phyloP scores from a whole-genome alignment of 2,113 vertebrate genomes.

The Plotosus lineatus region DNA sequence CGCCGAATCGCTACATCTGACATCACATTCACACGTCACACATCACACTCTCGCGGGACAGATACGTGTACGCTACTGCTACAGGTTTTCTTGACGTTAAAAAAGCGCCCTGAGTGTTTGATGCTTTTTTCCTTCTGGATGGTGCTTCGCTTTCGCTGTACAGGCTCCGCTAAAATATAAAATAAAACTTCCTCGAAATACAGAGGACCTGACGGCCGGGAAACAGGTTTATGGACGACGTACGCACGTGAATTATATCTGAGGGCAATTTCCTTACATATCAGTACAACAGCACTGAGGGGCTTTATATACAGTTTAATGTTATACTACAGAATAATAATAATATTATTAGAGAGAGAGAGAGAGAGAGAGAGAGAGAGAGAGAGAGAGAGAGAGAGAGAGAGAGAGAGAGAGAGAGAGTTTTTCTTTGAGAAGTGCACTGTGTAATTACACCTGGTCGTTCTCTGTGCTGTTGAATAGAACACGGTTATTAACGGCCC shows the following conservation, averaged over 20 bases:
- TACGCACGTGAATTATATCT: background rate
- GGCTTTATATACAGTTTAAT: background rate
- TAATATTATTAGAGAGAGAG: background rate
- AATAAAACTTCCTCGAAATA: no score
- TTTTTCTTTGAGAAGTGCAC: constrained; percentile 38
- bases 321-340: no score
- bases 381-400: background rate
- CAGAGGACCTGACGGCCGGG: background rate
- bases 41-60: no score
- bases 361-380: background rate
- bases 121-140: no score
- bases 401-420: background rate
- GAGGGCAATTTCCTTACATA: background rate
- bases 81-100: no score
- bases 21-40: no score
- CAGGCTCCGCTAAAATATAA: no score
- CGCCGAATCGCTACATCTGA: no score
- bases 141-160: no score
- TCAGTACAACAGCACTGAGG: background rate
- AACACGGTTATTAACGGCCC: constrained; percentile 92
- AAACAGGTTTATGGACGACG: constrained; percentile 1
- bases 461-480: constrained; percentile 78
- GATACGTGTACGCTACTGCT: no score
- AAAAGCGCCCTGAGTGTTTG: no score
- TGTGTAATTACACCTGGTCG: constrained; percentile 67